Evolutionary conservation across 2,797 vertebrate genomes (phyloP), one percentile per base, ranked within the genome.

Genomic region (Tapirus indicus): DNA sequence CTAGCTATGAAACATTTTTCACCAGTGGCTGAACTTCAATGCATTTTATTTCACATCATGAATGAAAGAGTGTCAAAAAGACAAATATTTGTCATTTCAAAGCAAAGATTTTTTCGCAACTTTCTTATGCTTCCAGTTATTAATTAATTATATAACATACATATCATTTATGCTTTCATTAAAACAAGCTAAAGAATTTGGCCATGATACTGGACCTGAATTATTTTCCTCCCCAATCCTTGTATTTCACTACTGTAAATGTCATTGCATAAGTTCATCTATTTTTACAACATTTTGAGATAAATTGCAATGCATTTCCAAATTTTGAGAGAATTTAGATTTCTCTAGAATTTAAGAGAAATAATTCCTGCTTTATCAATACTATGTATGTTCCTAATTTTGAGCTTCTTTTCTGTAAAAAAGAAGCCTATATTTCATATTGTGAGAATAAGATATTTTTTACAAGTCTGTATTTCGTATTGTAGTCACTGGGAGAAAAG

Each of bases 1-100:
- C 95, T 98, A 98, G 96, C 98, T 98, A 97, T 92, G 97, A 98
- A 98, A 98, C 5, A 93, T 96, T 99, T 98, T 98, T 98, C 97
- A 98, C 97, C 78, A 98, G 93, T 93, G 94, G 52, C 54, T 98
- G 87, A 98, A 98, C 94, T 97, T 98, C 98, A 98, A 95, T 98
- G 97, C 98, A 98, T 98, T 98, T 72, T 96, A 89, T 98, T 98
- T 98, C 86, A 95, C 94, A 94, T 88, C 72, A 93, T 97, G 64
- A 95, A 97, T 85, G 44, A 54, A 97, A 60, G 49, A 96, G 97
- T 98, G 97, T 93, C 66, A 98, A 97, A 98, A 98, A 98, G 91
- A 97, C 23, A 98, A 98, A 96, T 96, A 97, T 95, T 97, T 98
- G 95, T 97, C 64, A 96, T 97, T 98, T 98, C 94, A 97, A 98